phyloP scores from a whole-genome alignment of 2,113 vertebrate genomes.

The Laticauda colubrina region DNA sequence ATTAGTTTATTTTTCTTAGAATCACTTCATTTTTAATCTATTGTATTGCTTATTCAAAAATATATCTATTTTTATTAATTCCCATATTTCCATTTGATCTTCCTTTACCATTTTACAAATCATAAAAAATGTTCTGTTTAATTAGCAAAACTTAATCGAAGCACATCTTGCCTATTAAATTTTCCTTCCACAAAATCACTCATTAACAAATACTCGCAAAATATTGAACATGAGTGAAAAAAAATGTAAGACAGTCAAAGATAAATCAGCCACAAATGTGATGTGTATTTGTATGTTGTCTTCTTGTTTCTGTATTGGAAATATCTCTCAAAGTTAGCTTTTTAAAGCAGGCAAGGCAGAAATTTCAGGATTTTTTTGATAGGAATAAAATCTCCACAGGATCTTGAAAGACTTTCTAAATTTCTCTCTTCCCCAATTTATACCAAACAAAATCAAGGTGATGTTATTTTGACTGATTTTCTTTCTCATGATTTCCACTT shows the following conservation, averaged over 20 bases:
- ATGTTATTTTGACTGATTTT: neutral
- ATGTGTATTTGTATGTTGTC: slow-evolving; percentile 28
- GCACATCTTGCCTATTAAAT: neutral
- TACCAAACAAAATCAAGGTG: neutral
- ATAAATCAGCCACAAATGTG: neutral
- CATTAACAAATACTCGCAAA: neutral
- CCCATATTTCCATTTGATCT: neutral
- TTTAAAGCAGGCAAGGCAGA: neutral
- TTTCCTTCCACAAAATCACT: neutral
- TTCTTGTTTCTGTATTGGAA: slow-evolving; percentile 41
- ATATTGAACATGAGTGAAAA: neutral
- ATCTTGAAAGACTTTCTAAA: neutral
- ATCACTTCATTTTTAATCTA: neutral
- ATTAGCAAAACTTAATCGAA: neutral
- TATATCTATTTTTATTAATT: neutral
- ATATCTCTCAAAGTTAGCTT: slow-evolving; percentile 36
- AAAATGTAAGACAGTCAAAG: neutral
- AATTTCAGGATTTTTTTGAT: neutral
- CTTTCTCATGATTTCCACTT: neutral
- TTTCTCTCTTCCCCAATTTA: neutral
- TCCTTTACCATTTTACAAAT: neutral
- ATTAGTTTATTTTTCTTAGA: neutral
- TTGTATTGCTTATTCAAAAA: neutral
- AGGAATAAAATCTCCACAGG: neutral
- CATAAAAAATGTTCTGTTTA: neutral